Evolutionary conservation across 2,888 invertebrate genomes (phyloP).

Genomic region (Apomyelois bistriatella): DNA sequence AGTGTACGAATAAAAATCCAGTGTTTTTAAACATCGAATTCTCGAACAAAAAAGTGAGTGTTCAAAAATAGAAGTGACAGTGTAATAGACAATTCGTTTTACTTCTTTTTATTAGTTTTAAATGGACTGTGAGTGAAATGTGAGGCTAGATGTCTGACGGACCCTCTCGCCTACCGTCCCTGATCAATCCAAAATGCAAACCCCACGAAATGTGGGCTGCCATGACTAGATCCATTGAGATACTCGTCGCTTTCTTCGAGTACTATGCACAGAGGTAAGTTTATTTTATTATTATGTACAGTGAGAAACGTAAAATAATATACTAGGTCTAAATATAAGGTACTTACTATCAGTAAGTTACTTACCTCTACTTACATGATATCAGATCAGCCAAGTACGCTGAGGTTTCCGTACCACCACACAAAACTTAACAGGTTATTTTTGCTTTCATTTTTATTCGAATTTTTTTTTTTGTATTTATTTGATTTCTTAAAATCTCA

Average conservation of each 20-base stretch:
- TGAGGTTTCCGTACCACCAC: no score
- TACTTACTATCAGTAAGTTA: no score
- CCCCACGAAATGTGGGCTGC: conserved; percentile 88
- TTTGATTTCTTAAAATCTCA: no score
- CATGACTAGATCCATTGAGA: conserved; percentile 89
- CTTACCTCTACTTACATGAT: no score
- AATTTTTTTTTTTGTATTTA: no score
- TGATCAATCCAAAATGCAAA: conserved; percentile 69
- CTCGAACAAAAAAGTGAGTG: not conserved
- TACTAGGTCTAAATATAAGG: no score
- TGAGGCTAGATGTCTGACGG: conserved; percentile 63
- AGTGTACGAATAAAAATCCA: no score
- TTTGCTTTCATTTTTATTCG: no score
- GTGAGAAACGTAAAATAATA: not conserved
- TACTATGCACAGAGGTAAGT: conserved; percentile 88
- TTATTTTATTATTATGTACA: not conserved
- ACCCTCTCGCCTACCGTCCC: conserved; percentile 50
- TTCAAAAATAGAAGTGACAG: not conserved
- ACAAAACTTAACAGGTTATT: no score
- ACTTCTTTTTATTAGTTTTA: not conserved
- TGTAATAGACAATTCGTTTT: not conserved
- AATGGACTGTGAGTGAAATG: conserved; percentile 22
- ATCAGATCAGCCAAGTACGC: no score
- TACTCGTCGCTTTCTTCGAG: conserved; percentile 90
- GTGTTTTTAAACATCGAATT: no score